Percentiles rank a stretch among this genome's conserved stretches.
Evolutionary conservation across 2,888 invertebrate genomes (phyloP).

Genomic region (Lumbricus terrestris): DNA sequence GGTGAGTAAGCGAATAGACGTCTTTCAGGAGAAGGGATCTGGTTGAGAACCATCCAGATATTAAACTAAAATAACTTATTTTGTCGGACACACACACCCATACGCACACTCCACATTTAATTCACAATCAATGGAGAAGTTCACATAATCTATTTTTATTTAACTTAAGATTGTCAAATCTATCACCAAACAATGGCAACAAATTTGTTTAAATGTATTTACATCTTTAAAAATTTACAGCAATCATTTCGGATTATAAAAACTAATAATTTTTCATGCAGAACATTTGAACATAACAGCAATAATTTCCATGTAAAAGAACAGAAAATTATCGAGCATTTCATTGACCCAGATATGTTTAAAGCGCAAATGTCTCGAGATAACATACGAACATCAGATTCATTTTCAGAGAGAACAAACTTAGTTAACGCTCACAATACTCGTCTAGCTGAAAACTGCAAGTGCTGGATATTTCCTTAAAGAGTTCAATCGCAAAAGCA

Average conservation of each 20-base stretch:
- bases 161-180: not conserved
- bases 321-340: not conserved
- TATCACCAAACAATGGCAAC: not conserved
- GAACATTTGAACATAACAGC: not conserved
- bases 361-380: not conserved
- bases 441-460: not conserved
- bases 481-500: not conserved
- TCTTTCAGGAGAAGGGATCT: not conserved
- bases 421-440: not conserved
- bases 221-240: not conserved
- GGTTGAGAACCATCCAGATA: not conserved
- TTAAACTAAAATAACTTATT: not conserved
- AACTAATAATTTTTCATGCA: not conserved
- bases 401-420: not conserved
- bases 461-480: not conserved
- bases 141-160: not conserved
- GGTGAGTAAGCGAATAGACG: not conserved
- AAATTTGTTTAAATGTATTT: not conserved
- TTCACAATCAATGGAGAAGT: not conserved
- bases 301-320: not conserved
- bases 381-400: not conserved
- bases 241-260: not conserved
- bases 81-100: too few species aligned
- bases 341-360: not conserved
- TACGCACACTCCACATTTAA: not conserved